Evolutionary conservation across 2,113 vertebrate species (phyloP), one percentile per base, ranked within the genome.

Genomic region (Hippolais icterina): DNA sequence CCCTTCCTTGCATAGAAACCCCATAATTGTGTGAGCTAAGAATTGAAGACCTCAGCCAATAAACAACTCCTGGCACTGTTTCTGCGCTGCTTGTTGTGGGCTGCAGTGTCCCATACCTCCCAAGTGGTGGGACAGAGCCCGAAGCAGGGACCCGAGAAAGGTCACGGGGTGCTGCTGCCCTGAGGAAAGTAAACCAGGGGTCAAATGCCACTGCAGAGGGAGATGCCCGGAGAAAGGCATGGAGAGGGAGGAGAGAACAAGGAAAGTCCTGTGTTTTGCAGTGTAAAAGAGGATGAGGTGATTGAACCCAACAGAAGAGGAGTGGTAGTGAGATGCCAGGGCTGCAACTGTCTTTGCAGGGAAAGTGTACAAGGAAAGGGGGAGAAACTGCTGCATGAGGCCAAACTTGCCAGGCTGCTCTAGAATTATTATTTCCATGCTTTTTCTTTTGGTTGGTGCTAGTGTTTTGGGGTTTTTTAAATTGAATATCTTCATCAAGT

Each of bases 101-200:
- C 66, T 94, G 39, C 85, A 72, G 52, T 10, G 2, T 69, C 83
- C 81, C 1, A 0, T 87, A 92, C 92, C 95, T 93, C 94, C 92
- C 95, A 95, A 72, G 88, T 95, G 90, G 86, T 94, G 85, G 66
- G 95, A 85, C 54, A n/a, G 75, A 85, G 93, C 84, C 65, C 1
- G 3, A 29, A 82, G 84, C 71, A 60, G 42, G 35, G 75, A 90
- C 23, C 25, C 1, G 0, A 39, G 8, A 37, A 61, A 78, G 91
- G 82, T 87, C 87, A 66, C 2, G 3, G 63, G 64, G 66, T 70
- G 50, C 83, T 64, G 47, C 85, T 93, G 82, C 71, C 79, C 42
- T 6, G 17, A 2, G 2, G 52, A 90, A 88, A 89, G 71, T 81
- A 88, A 93, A 54, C 42, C n/a, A 72, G 42, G 31, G 68, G 35